Percentiles rank a stretch among this genome's conserved stretches.
These are phyloP conservation scores for Seira musarum DNA, from an alignment of 2,888 invertebrate genomes.

Conservation along the genomic window DNA sequence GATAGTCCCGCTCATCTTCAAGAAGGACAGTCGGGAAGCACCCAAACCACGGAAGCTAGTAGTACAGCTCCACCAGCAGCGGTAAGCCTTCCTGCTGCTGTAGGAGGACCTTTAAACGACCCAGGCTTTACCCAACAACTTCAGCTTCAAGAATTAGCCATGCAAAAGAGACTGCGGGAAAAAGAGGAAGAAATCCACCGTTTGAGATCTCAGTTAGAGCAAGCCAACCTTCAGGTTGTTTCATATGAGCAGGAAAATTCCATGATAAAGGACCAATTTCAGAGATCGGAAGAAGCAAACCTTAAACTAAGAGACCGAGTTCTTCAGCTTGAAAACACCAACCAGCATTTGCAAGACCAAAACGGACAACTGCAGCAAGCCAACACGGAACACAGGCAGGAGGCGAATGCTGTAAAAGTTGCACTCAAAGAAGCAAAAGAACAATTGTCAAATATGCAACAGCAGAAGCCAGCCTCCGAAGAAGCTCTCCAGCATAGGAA, in stretches of 20 bases:
- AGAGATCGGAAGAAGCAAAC: slow-evolving; percentile 45
- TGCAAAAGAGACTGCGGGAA: slow-evolving; percentile 30
- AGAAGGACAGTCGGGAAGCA: not conserved
- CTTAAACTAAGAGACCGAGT: slow-evolving; percentile 50
- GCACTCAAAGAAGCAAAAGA: slow-evolving; percentile 50
- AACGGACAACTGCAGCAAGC: slow-evolving; percentile 62
- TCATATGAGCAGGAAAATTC: slow-evolving; percentile 37
- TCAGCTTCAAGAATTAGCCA: not conserved
- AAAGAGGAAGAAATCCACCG: slow-evolving; percentile 28
- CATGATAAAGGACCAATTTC: slow-evolving; percentile 26
- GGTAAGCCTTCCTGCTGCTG: not conserved
- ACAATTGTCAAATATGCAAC: slow-evolving; percentile 42
- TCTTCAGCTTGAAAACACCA: slow-evolving; percentile 54
- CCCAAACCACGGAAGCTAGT: not conserved
- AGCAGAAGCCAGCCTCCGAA: slow-evolving; percentile 38
- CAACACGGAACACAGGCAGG: slow-evolving; percentile 50
- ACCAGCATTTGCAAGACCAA: slow-evolving; percentile 62
- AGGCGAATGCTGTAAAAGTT: slow-evolving; percentile 39
- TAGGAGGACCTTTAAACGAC: not conserved
- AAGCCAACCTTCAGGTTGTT: slow-evolving; percentile 40
- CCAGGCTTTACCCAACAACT: not conserved
- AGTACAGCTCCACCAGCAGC: slow-evolving; percentile 5
- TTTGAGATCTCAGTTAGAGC: slow-evolving; percentile 25
- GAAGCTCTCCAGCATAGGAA: slow-evolving; percentile 51
- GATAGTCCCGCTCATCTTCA: slow-evolving; percentile 16